Conservation (phyloP, 2,888 invertebrate species). For the Abrostola triplasia region DNA sequence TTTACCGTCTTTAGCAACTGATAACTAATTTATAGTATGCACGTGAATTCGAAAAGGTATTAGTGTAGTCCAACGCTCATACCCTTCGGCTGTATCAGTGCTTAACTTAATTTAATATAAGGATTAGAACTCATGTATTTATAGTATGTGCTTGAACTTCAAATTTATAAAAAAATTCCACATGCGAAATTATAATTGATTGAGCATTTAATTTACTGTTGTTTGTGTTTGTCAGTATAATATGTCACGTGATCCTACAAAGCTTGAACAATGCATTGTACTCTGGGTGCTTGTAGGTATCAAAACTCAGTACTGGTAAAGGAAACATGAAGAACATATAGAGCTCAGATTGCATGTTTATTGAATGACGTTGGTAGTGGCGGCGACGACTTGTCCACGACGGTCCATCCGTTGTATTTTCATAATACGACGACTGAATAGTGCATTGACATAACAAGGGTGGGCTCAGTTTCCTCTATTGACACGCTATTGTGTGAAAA, state of each 20-base stretch:
- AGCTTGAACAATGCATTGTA: constrained; percentile 52
- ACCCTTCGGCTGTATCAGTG: too few relatives aligned
- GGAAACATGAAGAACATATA: constrained; percentile 52
- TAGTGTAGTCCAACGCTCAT: too few relatives aligned
- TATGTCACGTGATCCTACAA: constrained; percentile 43
- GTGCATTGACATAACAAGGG: constrained; percentile 56
- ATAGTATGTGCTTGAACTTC: too few relatives aligned
- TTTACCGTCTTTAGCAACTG: too few relatives aligned
- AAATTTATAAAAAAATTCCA: too few relatives aligned
- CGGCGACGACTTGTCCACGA: constrained; percentile 32
- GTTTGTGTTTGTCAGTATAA: constrained; percentile 34
- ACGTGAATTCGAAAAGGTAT: too few relatives aligned
- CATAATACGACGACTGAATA: constrained; percentile 56
- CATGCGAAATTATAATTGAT: neutral
- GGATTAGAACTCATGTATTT: too few relatives aligned
- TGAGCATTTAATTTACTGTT: constrained; percentile 6
- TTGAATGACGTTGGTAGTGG: constrained; percentile 45
- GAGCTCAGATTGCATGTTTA: constrained; percentile 57
- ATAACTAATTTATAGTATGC: too few relatives aligned
- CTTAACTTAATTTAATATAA: neutral
- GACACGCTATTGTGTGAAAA: constrained; percentile 45
- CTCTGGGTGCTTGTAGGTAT: constrained; percentile 37
- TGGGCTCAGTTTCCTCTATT: constrained; percentile 49
- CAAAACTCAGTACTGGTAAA: constrained; percentile 48
- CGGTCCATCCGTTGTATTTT: constrained; percentile 55